phyloP scores from a whole-genome alignment of 2,113 vertebrate genomes.

The Leptocoma aspasia region DNA sequence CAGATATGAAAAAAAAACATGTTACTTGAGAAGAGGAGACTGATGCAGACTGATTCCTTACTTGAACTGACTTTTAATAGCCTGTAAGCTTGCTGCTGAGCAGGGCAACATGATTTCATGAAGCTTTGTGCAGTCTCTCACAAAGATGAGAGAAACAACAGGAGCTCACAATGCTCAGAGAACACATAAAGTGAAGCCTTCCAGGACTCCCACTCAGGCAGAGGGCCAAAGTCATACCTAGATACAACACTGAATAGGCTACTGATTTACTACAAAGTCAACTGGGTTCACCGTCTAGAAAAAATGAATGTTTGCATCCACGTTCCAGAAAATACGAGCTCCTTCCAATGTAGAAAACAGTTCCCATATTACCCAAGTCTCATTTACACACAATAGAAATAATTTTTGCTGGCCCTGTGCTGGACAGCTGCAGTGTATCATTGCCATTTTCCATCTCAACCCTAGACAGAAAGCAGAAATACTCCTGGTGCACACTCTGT shows the following conservation, averaged over 20 bases:
- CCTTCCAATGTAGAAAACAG: neutral
- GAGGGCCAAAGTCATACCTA: neutral
- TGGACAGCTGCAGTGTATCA: neutral
- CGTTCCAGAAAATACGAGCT: neutral
- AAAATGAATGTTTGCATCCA: neutral
- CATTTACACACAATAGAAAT: neutral
- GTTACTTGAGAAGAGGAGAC: neutral
- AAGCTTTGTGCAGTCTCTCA: neutral
- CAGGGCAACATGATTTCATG: neutral
- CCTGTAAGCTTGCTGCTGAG: neutral
- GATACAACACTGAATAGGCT: neutral
- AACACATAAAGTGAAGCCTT: neutral
- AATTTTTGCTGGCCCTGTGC: neutral
- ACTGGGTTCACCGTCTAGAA: neutral
- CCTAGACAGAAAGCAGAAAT: constrained; percentile 23
- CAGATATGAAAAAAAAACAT: neutral
- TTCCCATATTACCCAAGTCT: neutral
- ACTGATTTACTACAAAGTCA: neutral
- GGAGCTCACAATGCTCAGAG: neutral
- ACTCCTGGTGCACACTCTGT: neutral
- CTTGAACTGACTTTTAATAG: neutral
- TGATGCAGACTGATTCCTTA: neutral
- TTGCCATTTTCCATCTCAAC: neutral
- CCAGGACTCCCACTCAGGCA: neutral
- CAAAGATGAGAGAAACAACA: neutral